Conservation (phyloP, 1,140 invertebrate genomes). For the Solen grandis region DNA sequence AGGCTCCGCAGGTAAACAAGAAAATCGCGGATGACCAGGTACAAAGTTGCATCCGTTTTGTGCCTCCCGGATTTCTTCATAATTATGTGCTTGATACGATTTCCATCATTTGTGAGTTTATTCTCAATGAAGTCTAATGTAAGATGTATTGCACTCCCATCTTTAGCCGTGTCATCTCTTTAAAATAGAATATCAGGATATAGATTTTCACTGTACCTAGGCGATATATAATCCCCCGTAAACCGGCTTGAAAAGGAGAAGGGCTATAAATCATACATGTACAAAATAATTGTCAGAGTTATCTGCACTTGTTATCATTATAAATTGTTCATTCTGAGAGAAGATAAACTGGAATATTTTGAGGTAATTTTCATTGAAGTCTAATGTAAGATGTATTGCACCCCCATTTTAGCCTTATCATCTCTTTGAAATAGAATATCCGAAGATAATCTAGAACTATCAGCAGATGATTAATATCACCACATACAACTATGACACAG, state of each 20-base stretch:
- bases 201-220: no score
- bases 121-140: conserved; percentile 49
- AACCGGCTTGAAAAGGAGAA: no score
- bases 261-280: no score
- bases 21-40: conserved; percentile 34
- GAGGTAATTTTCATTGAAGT: conserved; percentile 45
- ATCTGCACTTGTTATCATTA: no score
- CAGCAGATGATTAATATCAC: no score
- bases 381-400: conserved; percentile 34
- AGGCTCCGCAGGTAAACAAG: conserved; percentile 42
- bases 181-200: not conserved
- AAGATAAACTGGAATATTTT: no score
- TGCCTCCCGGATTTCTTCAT: conserved; percentile 40
- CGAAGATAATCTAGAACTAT: no score
- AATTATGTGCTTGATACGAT: conserved; percentile 50
- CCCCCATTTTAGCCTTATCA: conserved; percentile 17
- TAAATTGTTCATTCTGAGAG: no score
- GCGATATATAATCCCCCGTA: no score
- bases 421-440: conserved; percentile 10
- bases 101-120: conserved; percentile 30
- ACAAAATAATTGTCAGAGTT: no score
- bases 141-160: conserved; percentile 36
- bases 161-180: conserved; percentile 17
- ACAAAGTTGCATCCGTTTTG: conserved; percentile 35
- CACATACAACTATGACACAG: no score